Conservation (phyloP, 2,888 invertebrate species). For the Brachyptera risi region DNA sequence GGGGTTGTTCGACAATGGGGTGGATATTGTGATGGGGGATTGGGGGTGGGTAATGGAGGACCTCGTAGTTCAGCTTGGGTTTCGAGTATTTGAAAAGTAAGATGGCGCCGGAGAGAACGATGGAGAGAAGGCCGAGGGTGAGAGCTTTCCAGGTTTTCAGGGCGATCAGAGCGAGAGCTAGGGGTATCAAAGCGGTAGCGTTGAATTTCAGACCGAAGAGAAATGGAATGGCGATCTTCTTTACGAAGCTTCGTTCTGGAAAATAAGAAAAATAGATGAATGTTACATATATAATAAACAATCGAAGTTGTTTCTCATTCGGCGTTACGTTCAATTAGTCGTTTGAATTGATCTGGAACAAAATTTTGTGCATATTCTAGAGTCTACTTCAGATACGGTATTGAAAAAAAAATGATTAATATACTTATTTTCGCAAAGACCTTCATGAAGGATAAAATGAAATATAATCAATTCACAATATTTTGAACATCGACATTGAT, state of each 20-base stretch:
- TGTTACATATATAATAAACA: too few species aligned
- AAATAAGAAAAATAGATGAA: too few species aligned
- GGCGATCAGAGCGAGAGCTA: slow-evolving; percentile 77
- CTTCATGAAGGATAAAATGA: too few species aligned
- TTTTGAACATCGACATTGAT: too few species aligned
- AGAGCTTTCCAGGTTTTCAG: slow-evolving; percentile 87
- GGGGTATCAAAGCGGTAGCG: slow-evolving; percentile 75
- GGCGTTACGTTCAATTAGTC: too few species aligned
- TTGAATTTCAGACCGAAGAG: slow-evolving; percentile 82
- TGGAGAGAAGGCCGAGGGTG: slow-evolving; percentile 75
- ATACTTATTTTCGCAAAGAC: too few species aligned
- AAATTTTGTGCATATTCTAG: too few species aligned
- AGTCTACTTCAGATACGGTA: too few species aligned
- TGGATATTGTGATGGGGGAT: slow-evolving; percentile 32
- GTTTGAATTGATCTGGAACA: too few species aligned
- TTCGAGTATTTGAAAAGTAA: slow-evolving; percentile 83
- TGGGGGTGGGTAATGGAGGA: slow-evolving; percentile 68
- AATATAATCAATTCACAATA: too few species aligned
- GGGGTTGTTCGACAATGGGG: slow-evolving; percentile 32
- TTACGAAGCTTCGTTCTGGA: slow-evolving; percentile 78
- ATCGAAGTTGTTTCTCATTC: too few species aligned
- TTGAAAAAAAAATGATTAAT: too few species aligned
- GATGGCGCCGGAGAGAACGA: slow-evolving; percentile 80
- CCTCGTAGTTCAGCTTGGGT: slow-evolving; percentile 82
- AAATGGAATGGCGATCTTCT: slow-evolving; percentile 81